Evolutionary conservation across 2,797 vertebrate species (phyloP), one percentile per base, ranked within the genome.

Genomic region (Chelidonichthys spinosus): DNA sequence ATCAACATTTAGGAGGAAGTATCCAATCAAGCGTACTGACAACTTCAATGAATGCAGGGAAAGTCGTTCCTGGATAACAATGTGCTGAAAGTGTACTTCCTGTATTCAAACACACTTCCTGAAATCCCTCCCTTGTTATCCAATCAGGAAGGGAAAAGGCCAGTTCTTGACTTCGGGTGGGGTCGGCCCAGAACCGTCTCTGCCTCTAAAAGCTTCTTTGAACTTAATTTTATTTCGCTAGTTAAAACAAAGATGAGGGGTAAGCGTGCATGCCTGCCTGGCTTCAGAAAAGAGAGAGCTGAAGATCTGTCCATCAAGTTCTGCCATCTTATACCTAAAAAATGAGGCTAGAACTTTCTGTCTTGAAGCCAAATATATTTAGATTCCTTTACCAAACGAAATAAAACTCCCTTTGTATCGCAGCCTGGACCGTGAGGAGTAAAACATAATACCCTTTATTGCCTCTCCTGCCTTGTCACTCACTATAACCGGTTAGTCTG

Each of bases 131-230:
- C 84, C 83, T 68, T 72, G 67, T 90, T 88, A 82, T 85, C 89
- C 88, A 90, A 79, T 87, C 83, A 85, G 90, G 88, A 91, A 90
- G 86, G 86, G 85, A 90, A 88, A 82, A 72, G 59, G 59, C 63
- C 7, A 4, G 63, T 42, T 79, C 78, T 79, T 13, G 61, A 79
- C 37, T 72, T 47, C 40, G 67, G 72, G 85, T 63, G 86, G 63
- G 72, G 84, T 72, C 3, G 10, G 15, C 49, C 6, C 9, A 74
- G 44, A 78, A 37, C 33, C n/a, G 40, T 73, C 67, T 46, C 39
- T 3, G 14, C 37, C 52, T 55, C 59, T 65, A 53, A 17, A 43
- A 73, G 47, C 6, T 1, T n/a, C 33, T 56, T 75, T 42, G 33
- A 55, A 40, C 7, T 54, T 3, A 3, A 42, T 36, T 42, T 66